Evolutionary conservation across 1,140 invertebrate species (phyloP), one percentile per base, ranked within the genome.

Genomic region (Hydropsyche tenuis): DNA sequence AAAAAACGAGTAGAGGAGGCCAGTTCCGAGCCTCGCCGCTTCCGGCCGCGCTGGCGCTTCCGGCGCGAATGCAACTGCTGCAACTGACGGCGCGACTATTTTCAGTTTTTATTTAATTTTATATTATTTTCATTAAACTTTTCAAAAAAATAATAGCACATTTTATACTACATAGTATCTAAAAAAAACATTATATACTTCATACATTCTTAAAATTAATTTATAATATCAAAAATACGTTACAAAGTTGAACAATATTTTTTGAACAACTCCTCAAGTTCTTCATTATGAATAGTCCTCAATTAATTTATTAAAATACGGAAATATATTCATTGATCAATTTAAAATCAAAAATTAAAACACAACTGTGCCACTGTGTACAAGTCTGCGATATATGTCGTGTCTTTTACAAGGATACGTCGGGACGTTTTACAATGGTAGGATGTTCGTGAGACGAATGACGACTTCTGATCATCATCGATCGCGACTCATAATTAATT

Each of bases 351-450:
- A 43, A 43, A 43, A 53, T 53, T 62, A 16, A 62, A 6, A 23
- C 11, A 25, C 12, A 62, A 62, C n/a, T 25, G 22, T 25, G 60
- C 23, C 51, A 53, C 56, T 60, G 56, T 18, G 25, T 60, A 20
- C 5, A 23, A 4, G 30, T 27, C 7, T 27, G 56, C 23, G 12
- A 70, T 70, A 16, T 53, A 53, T 69, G 46, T 69, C 37, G 37
- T 23, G 37, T 53, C 46, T 69, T 45, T 48, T 56, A 70, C 25
- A 30, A 70, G 51, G 68, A 70, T 70, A 53, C 12, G 18, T 73
- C 42, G 27, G 43, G 25, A 72, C 70, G 71, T 73, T 73, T 73
- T 73, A 73, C 71, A 73, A 73, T 73, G 71, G 71, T 73, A 73
- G 71, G 71, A 73, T 65, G 71, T 73, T 66, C 71, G 71, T 73